Percentiles rank a stretch among this genome's conserved stretches.
phyloP scores from a whole-genome alignment of 2,113 vertebrate species.

The Mohoua ochrocephala region DNA sequence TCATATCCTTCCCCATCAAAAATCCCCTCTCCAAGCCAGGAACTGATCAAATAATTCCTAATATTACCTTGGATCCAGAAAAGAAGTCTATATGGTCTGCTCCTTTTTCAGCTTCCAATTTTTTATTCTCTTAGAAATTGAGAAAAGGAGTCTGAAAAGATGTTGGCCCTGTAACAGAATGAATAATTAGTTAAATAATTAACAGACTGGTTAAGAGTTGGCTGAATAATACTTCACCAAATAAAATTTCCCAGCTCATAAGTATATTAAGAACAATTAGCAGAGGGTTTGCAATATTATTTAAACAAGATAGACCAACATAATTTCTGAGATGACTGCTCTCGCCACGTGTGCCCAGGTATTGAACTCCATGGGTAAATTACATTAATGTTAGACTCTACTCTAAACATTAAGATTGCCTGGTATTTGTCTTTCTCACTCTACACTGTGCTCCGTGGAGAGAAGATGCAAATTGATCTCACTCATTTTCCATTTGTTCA shows the following conservation, averaged over 20 bases:
- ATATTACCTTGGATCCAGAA: not conserved
- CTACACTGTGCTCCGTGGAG: not conserved
- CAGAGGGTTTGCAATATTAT: not conserved
- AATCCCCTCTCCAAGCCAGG: not conserved
- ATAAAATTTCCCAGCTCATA: not conserved
- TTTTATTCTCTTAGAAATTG: not conserved
- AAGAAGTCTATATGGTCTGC: fast-evolving
- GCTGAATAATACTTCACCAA: not conserved
- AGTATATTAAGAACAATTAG: not conserved
- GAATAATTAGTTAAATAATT: not conserved
- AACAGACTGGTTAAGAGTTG: not conserved
- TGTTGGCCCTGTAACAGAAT: not conserved
- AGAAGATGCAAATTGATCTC: not conserved
- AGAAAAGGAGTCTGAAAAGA: not conserved
- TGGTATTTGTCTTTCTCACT: not conserved
- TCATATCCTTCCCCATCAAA: not conserved
- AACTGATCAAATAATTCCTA: not conserved
- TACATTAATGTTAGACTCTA: not conserved
- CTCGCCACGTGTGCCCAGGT: not conserved
- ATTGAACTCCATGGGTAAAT: not conserved
- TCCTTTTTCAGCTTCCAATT: not conserved
- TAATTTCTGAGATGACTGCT: not conserved
- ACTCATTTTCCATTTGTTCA: not conserved
- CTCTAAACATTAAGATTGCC: not conserved
- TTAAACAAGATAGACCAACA: not conserved